Base-by-base conservation (phyloP, 2,113 vertebrate species). In the Merops nubicus region DNA sequence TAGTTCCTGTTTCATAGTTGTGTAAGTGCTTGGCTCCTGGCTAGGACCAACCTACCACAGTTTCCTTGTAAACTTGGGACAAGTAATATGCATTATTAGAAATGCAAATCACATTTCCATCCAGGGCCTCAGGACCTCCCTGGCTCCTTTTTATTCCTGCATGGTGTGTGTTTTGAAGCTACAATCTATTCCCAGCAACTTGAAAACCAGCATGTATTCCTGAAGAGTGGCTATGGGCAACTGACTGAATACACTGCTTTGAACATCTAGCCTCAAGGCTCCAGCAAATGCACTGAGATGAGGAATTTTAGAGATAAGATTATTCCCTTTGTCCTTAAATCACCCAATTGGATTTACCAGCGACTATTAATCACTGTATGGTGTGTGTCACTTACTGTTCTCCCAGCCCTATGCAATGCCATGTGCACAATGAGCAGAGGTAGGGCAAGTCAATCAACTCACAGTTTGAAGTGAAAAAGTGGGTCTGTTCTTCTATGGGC, bases 321-420 rank as follows among this genome's bases (percentile, higher is more conserved):
- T 72, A 42, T 51, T 95, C 79, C 40, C 93, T 95, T 95, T 93
- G 91, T 96, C 79, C 91, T 91, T 84, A 90, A 74, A 75, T 96
- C 75, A 93, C 56, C 81, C 50, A 60, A 36, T 0, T 84, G 86
- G 72, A 90, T 91, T 90, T 95, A 86, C 50, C 29, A 91, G 80
- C 54, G 85, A 33, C 42, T 88, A 16, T 64, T 86, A 43, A 84
- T 86, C 92, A 65, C 9, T 67, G 34, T 64, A 48, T 56, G 40
- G 59, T 73, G 43, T 88, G 17, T 78, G 93, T 90, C 89, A 79
- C 65, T 87, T 16, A 9, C 36, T 78, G 25, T 70, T 93, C 73
- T 85, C 25, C 7, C 29, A 85, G 34, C 5, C 9, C 45, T 53
- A 1, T 56, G 34, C 63, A 31, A 62, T 88, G 89, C 81, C 77